A percentile compares a stretch with the other conserved stretches of the same genome.
Conservation (phyloP, 2,113 vertebrate genomes). For the Xyrauchen texanus region DNA sequence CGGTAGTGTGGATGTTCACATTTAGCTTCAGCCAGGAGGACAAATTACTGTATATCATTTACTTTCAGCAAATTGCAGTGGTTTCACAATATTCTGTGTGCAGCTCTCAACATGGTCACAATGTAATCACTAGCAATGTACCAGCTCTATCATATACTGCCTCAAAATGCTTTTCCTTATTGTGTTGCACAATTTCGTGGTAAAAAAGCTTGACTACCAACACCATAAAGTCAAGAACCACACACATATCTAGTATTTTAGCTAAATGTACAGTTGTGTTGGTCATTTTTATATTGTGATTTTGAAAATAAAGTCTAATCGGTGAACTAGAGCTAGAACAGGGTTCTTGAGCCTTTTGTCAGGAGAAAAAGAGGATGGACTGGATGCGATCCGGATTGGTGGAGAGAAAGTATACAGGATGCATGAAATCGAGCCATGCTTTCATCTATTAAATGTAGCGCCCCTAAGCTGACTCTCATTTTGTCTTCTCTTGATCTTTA, state of each 20-base stretch:
- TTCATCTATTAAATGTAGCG: constrained; percentile 36
- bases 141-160: constrained; percentile 1
- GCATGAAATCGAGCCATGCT: constrained; percentile 27
- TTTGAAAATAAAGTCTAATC: not conserved
- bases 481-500: constrained; percentile 36
- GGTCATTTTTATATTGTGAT: not conserved
- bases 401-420: constrained; percentile 27
- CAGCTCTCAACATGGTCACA: constrained; percentile 1
- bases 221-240: not conserved
- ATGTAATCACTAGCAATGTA: constrained; percentile 1
- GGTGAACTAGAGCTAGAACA: not conserved
- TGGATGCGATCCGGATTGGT: not conserved
- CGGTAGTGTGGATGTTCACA: not conserved
- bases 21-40: constrained; percentile 4
- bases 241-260: not conserved
- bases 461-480: constrained; percentile 33
- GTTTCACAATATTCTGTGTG: constrained; percentile 10
- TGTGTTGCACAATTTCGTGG: not conserved
- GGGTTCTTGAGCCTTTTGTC: constrained; percentile 10
- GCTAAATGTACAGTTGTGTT: not conserved
- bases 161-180: constrained; percentile 3
- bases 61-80: constrained; percentile 10
- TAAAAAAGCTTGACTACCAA: not conserved
- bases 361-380: constrained; percentile 15
- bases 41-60: not conserved